These are phyloP conservation scores for Myotis vivesi DNA, from an alignment of 2,797 vertebrate genomes.

Conservation along the genomic window DNA sequence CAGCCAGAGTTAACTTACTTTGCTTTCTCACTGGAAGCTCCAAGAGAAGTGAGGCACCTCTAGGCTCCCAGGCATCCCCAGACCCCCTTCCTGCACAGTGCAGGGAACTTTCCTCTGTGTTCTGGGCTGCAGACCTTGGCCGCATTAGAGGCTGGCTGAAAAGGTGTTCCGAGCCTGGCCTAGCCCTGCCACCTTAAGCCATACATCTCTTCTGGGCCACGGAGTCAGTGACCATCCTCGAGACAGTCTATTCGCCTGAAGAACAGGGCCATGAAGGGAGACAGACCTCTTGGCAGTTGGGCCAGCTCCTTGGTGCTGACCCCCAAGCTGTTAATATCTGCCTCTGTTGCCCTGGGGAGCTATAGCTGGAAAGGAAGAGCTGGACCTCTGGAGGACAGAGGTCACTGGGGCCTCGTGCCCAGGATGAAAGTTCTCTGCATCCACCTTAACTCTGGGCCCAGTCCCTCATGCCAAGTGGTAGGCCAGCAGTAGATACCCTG, in stretches of 20 bases:
- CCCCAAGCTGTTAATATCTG: constrained; percentile 15
- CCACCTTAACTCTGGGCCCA: background rate
- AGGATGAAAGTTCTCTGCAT: background rate
- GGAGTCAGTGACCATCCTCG: constrained; percentile 19
- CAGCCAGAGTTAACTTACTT: constrained; percentile 77
- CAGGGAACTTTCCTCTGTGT: constrained; percentile 58
- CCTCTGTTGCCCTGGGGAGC: background rate
- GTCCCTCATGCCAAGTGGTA: background rate
- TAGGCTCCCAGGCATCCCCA: constrained; percentile 30
- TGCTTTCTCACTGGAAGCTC: constrained; percentile 52
- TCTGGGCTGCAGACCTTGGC: background rate
- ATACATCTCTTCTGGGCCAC: constrained; percentile 29
- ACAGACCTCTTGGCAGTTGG: constrained; percentile 4
- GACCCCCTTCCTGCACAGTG: background rate
- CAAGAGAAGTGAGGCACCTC: constrained; percentile 1
- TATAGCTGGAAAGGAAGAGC: background rate
- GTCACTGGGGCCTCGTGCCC: background rate
- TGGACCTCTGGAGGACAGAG: background rate
- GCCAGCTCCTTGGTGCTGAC: background rate
- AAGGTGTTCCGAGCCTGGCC: constrained; percentile 39
- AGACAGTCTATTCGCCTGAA: constrained; percentile 23
- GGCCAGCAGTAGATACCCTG: background rate
- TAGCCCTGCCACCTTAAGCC: background rate
- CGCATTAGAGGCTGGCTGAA: background rate
- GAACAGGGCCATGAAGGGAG: background rate